These are phyloP conservation scores for Xestia xanthographa DNA, from an alignment of 2,888 invertebrate species.

Conservation along the genomic window DNA sequence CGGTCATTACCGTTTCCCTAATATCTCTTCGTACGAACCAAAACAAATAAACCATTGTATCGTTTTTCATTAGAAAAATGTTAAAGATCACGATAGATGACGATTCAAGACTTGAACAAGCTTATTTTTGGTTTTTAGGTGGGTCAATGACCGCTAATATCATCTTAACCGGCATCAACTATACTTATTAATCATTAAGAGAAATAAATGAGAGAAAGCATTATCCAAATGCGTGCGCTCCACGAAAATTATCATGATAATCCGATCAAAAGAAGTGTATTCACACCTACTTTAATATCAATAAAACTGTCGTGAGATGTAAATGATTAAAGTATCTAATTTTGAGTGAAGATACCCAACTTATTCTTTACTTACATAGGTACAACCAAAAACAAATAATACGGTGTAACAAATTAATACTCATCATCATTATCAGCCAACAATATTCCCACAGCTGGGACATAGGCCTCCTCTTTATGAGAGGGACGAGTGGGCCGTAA, in stretches of 20 bases:
- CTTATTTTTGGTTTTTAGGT: no score
- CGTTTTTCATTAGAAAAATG: no score
- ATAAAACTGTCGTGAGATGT: neutral
- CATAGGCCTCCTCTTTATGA: neutral
- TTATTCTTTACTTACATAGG: neutral
- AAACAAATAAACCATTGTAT: no score
- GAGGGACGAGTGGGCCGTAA: neutral
- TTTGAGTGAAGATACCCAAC: neutral
- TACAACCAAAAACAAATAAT: neutral
- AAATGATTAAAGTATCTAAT: neutral
- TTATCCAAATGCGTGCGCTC: neutral
- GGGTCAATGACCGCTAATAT: no score
- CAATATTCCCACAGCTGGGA: neutral
- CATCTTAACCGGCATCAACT: no score
- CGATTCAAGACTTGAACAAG: no score
- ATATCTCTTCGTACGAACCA: no score
- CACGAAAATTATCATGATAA: neutral
- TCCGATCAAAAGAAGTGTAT: neutral
- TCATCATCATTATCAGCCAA: neutral
- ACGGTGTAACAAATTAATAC: neutral
- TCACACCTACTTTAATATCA: neutral
- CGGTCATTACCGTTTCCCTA: no score
- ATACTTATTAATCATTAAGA: neutral
- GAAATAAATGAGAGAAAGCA: constrained; percentile 1
- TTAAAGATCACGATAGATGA: no score